Conservation (phyloP, 2,888 invertebrate species). For the Sussaba pulchella region DNA sequence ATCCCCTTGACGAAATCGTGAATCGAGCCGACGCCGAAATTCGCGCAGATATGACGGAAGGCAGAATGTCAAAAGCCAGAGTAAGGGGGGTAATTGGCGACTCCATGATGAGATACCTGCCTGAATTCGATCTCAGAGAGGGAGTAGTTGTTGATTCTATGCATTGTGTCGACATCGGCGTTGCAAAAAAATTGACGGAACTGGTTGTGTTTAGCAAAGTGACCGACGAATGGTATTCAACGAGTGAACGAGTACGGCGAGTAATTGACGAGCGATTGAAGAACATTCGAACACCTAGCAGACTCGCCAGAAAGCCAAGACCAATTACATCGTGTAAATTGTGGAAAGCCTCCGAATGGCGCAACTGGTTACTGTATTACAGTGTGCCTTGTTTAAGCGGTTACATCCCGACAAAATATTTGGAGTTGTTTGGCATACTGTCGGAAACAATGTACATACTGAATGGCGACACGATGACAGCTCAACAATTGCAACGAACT, state of each 20-base stretch:
- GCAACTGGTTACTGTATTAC: slow-evolving; percentile 54
- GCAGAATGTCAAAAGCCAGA: too few relatives aligned
- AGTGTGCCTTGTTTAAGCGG: slow-evolving; percentile 27
- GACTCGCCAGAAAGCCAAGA: slow-evolving; percentile 31
- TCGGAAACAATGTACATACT: slow-evolving; percentile 44
- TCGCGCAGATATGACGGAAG: too few relatives aligned
- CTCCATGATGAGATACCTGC: slow-evolving; percentile 22
- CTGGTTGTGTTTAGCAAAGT: slow-evolving; percentile 21
- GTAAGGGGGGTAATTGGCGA: slow-evolving; percentile 37
- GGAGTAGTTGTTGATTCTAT: slow-evolving; percentile 50
- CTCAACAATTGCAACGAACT: slow-evolving; percentile 20
- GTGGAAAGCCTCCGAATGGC: slow-evolving; percentile 53
- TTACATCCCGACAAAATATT: slow-evolving; percentile 14
- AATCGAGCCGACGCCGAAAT: too few relatives aligned
- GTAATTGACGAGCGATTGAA: slow-evolving; percentile 31
- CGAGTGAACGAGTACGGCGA: background rate
- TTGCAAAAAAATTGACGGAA: slow-evolving; percentile 35
- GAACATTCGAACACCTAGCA: slow-evolving; percentile 41
- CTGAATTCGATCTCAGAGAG: slow-evolving; percentile 38
- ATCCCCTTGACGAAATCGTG: slow-evolving; percentile 25
- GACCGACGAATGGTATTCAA: slow-evolving; percentile 10
- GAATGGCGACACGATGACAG: slow-evolving; percentile 44
- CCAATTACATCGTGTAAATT: slow-evolving; percentile 9
- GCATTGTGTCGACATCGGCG: slow-evolving; percentile 54
- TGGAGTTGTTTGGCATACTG: slow-evolving; percentile 25